Evolutionary conservation across 2,888 invertebrate species (phyloP).

Genomic region (Rhodophaea formosa): DNA sequence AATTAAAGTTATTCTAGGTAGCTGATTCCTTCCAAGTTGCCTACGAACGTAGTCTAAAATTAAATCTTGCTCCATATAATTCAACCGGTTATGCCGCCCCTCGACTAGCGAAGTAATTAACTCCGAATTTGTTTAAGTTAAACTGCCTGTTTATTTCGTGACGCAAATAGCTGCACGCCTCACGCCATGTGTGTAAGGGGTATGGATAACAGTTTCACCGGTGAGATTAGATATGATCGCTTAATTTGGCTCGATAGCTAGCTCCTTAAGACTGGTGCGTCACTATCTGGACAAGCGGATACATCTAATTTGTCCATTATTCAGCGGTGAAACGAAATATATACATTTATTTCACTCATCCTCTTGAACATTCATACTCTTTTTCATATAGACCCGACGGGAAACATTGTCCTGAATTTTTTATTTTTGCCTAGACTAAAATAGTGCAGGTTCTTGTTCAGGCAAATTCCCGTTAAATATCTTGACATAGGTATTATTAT

Average conservation of each 20-base stretch:
- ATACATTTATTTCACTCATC: too few species aligned
- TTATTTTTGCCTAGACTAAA: too few species aligned
- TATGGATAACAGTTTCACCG: conserved; percentile 17
- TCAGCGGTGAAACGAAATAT: too few species aligned
- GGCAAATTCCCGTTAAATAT: too few species aligned
- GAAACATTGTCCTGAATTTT: too few species aligned
- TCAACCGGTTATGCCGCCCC: conserved; percentile 3
- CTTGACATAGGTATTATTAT: too few species aligned
- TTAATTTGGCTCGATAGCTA: conserved; percentile 46
- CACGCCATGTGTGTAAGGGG: conserved; percentile 12
- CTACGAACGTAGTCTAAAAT: conserved; percentile 4
- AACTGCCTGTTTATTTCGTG: conserved; percentile 12
- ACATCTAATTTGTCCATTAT: too few species aligned
- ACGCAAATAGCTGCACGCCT: conserved; percentile 7
- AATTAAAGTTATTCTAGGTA: background rate
- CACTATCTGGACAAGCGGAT: too few species aligned
- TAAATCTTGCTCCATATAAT: conserved; percentile 1
- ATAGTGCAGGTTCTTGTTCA: too few species aligned
- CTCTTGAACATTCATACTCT: too few species aligned
- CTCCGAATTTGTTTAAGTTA: conserved; percentile 1
- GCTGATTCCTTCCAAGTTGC: background rate
- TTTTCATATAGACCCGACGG: too few species aligned
- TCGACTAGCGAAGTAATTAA: conserved; percentile 9
- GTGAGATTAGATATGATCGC: conserved; percentile 36
- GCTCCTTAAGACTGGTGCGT: conserved; percentile 23